Evolutionary conservation across 2,113 vertebrate species (phyloP).

Genomic region (Mormoops blainvillei): DNA sequence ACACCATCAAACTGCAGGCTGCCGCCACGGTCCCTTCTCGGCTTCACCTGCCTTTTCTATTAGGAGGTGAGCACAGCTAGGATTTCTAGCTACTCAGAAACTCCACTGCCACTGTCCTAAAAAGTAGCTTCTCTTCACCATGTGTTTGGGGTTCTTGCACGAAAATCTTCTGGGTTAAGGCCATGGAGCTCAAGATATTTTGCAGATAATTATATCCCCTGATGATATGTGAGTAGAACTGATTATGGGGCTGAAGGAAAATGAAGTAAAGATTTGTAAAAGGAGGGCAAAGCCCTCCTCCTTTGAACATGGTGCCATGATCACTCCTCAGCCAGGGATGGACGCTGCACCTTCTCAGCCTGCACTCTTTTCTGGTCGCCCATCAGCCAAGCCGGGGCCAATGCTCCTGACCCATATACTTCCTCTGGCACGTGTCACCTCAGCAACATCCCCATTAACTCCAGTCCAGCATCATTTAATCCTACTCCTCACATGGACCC

Average conservation of each 20-base stretch:
- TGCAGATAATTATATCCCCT: neutral
- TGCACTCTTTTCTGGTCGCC: neutral
- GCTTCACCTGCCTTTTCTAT: neutral
- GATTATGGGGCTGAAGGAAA: neutral
- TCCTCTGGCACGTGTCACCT: neutral
- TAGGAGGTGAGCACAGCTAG: neutral
- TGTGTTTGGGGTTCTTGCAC: neutral
- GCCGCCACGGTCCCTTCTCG: neutral
- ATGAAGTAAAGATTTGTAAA: neutral
- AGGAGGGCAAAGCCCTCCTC: neutral
- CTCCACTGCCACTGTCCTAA: neutral
- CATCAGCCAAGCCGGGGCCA: neutral
- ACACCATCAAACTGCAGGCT: accelerated
- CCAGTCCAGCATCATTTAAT: neutral
- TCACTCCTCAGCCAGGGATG: neutral
- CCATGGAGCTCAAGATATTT: neutral
- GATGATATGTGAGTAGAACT: neutral
- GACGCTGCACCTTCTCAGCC: neutral
- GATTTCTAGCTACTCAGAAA: neutral
- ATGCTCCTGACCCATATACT: neutral
- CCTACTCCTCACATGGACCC: neutral
- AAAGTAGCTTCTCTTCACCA: neutral
- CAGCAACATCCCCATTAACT: neutral
- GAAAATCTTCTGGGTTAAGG: neutral
- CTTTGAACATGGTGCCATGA: neutral